Evolutionary conservation across 2,797 vertebrate genomes (phyloP).

Genomic region (Myripristis murdjan): DNA sequence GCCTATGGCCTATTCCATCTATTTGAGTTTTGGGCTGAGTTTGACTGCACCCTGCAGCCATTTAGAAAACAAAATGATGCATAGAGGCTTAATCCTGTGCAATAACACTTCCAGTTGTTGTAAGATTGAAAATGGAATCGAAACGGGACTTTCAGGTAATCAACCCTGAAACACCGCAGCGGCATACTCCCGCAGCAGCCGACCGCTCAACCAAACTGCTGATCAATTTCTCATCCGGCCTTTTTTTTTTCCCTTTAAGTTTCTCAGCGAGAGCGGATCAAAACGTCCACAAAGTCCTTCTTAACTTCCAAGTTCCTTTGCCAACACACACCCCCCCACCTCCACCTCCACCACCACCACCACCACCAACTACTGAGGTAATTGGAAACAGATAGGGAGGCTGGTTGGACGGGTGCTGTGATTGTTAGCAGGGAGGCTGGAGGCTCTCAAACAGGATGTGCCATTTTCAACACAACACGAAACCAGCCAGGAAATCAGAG

Average conservation of each 20-base stretch:
- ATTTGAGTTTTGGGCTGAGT: not conserved
- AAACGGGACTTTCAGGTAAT: slow-evolving; percentile 57
- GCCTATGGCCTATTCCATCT: no score
- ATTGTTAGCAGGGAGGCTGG: slow-evolving; percentile 54
- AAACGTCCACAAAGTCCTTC: slow-evolving; percentile 52
- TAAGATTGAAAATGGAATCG: slow-evolving; percentile 50
- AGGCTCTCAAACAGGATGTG: not conserved
- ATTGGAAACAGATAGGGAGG: slow-evolving; percentile 74
- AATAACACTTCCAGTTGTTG: slow-evolving; percentile 38
- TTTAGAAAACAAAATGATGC: slow-evolving; percentile 46
- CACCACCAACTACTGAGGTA: slow-evolving; percentile 50
- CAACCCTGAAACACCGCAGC: slow-evolving; percentile 52
- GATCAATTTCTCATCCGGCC: slow-evolving; percentile 42
- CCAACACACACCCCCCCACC: no score
- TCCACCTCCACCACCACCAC: not conserved
- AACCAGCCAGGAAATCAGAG: slow-evolving; percentile 2
- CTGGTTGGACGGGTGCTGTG: slow-evolving; percentile 51
- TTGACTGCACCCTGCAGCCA: slow-evolving; percentile 34
- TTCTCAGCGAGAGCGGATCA: slow-evolving; percentile 69
- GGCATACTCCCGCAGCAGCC: slow-evolving; percentile 39
- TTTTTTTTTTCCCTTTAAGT: slow-evolving; percentile 36
- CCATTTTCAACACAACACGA: not conserved
- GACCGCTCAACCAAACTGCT: slow-evolving; percentile 41
- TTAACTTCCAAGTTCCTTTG: slow-evolving; percentile 35
- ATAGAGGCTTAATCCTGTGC: slow-evolving; percentile 24